Base-by-base conservation (phyloP, 2,113 vertebrate species). In the Chinchilla lanigera region DNA sequence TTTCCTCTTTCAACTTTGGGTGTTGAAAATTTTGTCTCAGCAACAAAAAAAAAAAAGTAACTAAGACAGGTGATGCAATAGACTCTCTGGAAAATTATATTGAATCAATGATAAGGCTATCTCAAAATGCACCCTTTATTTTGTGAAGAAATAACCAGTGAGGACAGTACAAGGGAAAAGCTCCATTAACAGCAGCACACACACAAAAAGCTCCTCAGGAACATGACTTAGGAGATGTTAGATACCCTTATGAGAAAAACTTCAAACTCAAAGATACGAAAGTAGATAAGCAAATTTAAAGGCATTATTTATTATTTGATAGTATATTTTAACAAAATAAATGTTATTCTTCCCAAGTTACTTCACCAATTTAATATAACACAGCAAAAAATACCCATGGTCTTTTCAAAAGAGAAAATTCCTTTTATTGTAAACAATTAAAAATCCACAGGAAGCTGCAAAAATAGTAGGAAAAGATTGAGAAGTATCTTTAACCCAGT, bases 221-320 rank as follows among this genome's bases (percentile, higher is more conserved):
- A 96, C 16, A 83, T 13, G 81, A 83, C 28, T 52, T 71, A 65
- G 71, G 41, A 87, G 47, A 67, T 52, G 47, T 90, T 82, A 96
- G 47, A 58, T 87, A 38, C 1, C 38, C 69, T 86, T 91, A 33
- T 54, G n/a, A 38, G 75, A 82, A 86, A 63, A 86, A 28, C 35
- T 86, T 82, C 41, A 80, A 75, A 89, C 26, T 88, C 65, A 83
- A 77, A 82, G 56, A 75, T 26, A 13, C 10, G 69, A 84, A 77
- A n/a, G 47, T 78, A 60, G 26, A 65, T 14, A 4, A 86, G 5
- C 5, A 82, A 63, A 94, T 78, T 35, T 83, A 94, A 96, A 78
- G 35, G 83, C 4, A 60, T 58, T 67, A 24, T 60, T 77, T 86
- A 73, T n/a, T 44, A 81, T 61, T 81, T 24, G 19, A 33, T 50